phyloP scores from a whole-genome alignment of 2,888 invertebrate genomes.

The Lacanobia wlatinum region DNA sequence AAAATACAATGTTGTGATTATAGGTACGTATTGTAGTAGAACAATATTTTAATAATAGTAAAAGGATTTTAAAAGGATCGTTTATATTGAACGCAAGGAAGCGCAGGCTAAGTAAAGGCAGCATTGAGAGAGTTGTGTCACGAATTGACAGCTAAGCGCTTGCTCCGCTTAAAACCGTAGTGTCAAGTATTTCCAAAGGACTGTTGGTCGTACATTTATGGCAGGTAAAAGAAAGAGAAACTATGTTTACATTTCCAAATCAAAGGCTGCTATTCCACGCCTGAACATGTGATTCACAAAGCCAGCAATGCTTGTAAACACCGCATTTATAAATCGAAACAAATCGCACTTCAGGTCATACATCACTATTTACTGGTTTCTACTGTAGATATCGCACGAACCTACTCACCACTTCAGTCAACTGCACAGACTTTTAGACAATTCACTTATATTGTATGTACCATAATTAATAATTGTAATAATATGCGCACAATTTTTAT shows the following conservation, averaged over 20 bases:
- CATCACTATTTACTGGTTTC: background rate
- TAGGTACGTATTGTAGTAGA: background rate
- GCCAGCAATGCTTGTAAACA: background rate
- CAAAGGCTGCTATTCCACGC: background rate
- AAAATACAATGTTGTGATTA: background rate
- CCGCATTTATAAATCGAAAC: background rate
- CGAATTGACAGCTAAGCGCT: background rate
- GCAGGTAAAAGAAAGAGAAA: background rate
- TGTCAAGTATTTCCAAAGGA: background rate
- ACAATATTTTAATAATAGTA: background rate
- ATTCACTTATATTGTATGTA: background rate
- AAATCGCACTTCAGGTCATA: background rate
- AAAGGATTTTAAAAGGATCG: background rate
- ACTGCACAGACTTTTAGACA: background rate
- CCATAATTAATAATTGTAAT: background rate
- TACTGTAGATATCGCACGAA: background rate
- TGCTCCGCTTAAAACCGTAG: background rate
- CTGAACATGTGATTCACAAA: background rate
- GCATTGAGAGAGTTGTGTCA: background rate
- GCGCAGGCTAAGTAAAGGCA: conserved; percentile 9
- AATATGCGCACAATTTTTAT: conserved; percentile 15
- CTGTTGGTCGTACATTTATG: background rate
- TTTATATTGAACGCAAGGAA: background rate
- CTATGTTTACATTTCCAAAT: background rate
- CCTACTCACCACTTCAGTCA: background rate